A percentile compares a stretch with the other conserved stretches of the same genome.
Evolutionary conservation across 2,797 vertebrate species (phyloP).

Genomic region (Caiman crocodilus): DNA sequence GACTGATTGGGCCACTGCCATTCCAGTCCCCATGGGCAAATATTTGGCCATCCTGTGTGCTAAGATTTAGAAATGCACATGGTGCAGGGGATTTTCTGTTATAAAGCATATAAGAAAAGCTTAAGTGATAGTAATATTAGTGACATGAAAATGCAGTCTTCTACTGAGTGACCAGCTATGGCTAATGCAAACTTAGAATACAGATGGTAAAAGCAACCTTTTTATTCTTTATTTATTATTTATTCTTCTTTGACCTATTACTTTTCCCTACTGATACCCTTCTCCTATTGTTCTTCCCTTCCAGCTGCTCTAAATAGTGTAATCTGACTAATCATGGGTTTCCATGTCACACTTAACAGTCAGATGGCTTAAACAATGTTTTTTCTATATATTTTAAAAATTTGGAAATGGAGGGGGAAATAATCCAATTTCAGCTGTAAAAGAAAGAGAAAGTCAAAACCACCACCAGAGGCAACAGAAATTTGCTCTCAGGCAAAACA

Average conservation of each 20-base stretch:
- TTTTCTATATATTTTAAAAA: constrained; percentile 34
- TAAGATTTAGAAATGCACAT: background rate
- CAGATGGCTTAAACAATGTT: constrained; percentile 23
- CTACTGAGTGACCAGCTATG: background rate
- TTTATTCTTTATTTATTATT: background rate
- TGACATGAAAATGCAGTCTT: constrained; percentile 8
- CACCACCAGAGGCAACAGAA: background rate
- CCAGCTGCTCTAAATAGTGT: background rate
- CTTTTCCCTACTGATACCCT: background rate
- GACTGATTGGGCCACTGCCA: constrained; percentile 14
- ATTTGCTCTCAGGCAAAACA: background rate
- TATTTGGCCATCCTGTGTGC: background rate
- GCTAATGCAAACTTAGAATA: constrained; percentile 17
- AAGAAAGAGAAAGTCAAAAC: constrained; percentile 58
- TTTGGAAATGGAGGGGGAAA: constrained; percentile 54
- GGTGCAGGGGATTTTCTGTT: background rate
- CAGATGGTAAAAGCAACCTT: background rate
- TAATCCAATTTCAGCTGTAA: constrained; percentile 46
- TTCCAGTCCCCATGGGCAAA: background rate
- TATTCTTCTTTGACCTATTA: background rate
- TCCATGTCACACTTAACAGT: constrained; percentile 32
- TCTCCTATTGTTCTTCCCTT: background rate
- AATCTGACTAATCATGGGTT: background rate
- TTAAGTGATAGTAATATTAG: constrained; percentile 5
- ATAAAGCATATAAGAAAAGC: constrained; percentile 33